Percentiles rank a stretch among this genome's conserved stretches.
These are phyloP conservation scores for Formicarius rufipectus DNA, from an alignment of 2,113 vertebrate species.

Conservation along the genomic window DNA sequence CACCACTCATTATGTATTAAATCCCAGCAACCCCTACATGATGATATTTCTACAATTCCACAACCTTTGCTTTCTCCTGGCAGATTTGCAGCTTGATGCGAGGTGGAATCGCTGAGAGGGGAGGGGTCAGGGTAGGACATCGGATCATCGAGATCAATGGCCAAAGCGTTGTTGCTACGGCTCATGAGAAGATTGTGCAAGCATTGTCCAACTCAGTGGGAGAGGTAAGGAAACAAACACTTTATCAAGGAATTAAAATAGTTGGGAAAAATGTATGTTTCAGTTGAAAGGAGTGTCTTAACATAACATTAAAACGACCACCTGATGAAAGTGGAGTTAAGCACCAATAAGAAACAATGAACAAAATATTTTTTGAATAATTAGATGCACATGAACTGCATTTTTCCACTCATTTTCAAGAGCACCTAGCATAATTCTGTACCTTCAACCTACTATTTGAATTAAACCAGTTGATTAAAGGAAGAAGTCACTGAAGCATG, in stretches of 20 bases:
- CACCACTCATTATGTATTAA: background rate
- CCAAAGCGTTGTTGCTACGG: constrained; percentile 96
- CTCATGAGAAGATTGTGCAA: constrained; percentile 98
- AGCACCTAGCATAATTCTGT: background rate
- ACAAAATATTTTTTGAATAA: background rate
- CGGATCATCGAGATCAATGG: constrained; percentile 98
- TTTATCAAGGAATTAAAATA: background rate
- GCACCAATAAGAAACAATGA: background rate
- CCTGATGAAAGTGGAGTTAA: background rate
- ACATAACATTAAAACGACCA: background rate
- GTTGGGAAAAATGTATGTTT: background rate
- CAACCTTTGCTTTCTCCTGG: background rate
- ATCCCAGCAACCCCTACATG: background rate
- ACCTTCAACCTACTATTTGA: background rate
- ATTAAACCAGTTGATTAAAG: background rate
- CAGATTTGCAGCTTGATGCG: constrained; percentile 99
- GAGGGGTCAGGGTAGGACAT: constrained; percentile 94
- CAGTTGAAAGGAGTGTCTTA: background rate
- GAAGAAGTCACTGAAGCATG: background rate
- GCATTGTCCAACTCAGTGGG: constrained; percentile 97
- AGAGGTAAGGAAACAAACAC: constrained; percentile 80
- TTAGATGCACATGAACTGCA: background rate
- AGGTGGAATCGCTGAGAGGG: constrained; percentile 96
- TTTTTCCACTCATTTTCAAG: background rate
- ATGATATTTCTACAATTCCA: background rate